Base-by-base conservation (phyloP, 2,888 invertebrate species). In the Epinotia brunnichana region DNA sequence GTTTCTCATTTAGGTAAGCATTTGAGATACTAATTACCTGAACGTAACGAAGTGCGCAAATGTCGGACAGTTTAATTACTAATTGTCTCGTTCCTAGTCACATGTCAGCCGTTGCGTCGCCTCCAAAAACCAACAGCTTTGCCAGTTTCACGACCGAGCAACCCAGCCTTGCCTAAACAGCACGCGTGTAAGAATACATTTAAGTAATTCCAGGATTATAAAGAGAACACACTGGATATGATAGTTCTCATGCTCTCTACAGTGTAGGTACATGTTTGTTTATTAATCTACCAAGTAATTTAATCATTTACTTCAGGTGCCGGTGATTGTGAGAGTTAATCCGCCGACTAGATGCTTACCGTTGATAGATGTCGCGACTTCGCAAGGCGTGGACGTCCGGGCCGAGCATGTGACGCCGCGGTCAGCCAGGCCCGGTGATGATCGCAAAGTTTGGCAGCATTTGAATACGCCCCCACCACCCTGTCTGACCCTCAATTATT, bases 401-500 rank as follows among this genome's bases (percentile, higher is more conserved):
- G 19, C 56, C 44, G 44, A n/a, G 10, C 66, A 60, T 21, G 76
- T 73, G 70, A 73, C 77, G 80, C 79, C 81, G 81, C 81, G 79
- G 74, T 75, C 77, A 81, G 76, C 39, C 77, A 81, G 76, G 60
- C n/a, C 64, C 67, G 29, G 81, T 87, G 84, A 84, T 85, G 85
- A 88, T 87, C 78, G 83, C 85, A 92, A 92, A 91, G 89, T 92
- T 91, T 86, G 84, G 81, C 77, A 86, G 82, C 85, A 90, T 91
- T 92, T 91, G 90, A 91, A 91, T 87, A 86, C 80, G 80, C 86
- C 89, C 84, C 90, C 89, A 82, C 87, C 86, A 82, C 87, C 91
- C 90, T 81, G 92, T 93, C 92, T 92, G 92, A 91, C 92, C 91
- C 88, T 92, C 91, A 92, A 93, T 93, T 92, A 93, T 93, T 92